These are phyloP conservation scores for Trisateles emortualis DNA, from an alignment of 2,888 invertebrate species.

Conservation along the genomic window DNA sequence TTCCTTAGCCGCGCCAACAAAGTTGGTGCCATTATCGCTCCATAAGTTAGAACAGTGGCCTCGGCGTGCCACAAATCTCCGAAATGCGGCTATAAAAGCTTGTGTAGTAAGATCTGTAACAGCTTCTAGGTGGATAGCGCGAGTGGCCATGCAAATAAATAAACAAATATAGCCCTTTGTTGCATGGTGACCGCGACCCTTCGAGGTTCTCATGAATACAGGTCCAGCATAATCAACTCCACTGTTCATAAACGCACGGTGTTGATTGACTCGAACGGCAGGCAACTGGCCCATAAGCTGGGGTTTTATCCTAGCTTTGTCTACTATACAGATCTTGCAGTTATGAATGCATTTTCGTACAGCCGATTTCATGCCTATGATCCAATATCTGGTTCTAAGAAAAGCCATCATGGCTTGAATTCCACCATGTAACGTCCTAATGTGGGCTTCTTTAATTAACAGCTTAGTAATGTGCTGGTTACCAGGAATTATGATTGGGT, in stretches of 20 bases:
- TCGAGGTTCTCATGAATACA: constrained; percentile 17
- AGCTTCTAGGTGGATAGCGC: constrained; percentile 50
- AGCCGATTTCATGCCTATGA: constrained; percentile 19
- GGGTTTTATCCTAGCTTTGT: constrained; percentile 3
- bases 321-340: constrained; percentile 29
- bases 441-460: constrained; percentile 39
- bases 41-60: constrained; percentile 29
- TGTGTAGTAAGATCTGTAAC: constrained; percentile 46
- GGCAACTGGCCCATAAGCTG: constrained; percentile 38
- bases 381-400: constrained; percentile 31
- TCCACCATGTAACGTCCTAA: constrained; percentile 41
- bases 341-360: constrained; percentile 17
- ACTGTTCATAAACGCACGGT: constrained; percentile 21
- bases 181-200: constrained; percentile 26
- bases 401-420: constrained; percentile 33
- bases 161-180: constrained; percentile 34
- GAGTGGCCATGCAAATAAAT: constrained; percentile 40
- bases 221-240: constrained; percentile 37
- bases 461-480: constrained; percentile 20
- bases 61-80: constrained; percentile 30
- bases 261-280: constrained; percentile 17
- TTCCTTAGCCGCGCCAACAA: constrained; percentile 27
- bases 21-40: constrained; percentile 41
- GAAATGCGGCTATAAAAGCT: constrained; percentile 37
- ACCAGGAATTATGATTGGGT: constrained; percentile 17